Percentiles rank a stretch among this genome's conserved stretches.
These are phyloP conservation scores for Oreortyx pictus DNA, from an alignment of 2,797 vertebrate genomes.

Conservation along the genomic window DNA sequence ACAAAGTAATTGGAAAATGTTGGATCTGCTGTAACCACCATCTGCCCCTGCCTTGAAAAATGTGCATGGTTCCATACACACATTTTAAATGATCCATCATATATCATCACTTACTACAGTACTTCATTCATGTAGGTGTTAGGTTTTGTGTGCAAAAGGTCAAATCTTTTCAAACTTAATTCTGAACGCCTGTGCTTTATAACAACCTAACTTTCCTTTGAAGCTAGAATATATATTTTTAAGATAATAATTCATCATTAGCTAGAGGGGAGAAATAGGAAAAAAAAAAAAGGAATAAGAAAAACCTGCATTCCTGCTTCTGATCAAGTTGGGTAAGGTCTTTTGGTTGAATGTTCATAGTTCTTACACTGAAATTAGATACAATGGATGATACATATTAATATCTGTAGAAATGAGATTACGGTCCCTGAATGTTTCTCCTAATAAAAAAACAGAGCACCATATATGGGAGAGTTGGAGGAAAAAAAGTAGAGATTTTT, in stretches of 20 bases:
- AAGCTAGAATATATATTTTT: slow-evolving; percentile 45
- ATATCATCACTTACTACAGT: slow-evolving; percentile 73
- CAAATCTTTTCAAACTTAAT: slow-evolving; percentile 59
- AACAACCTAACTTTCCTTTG: slow-evolving; percentile 41
- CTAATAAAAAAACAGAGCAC: not conserved
- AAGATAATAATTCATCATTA: slow-evolving; percentile 57
- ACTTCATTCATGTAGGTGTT: slow-evolving; percentile 69
- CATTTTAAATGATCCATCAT: slow-evolving; percentile 59
- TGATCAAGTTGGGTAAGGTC: slow-evolving; percentile 19
- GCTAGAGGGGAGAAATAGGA: not conserved
- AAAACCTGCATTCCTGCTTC: not conserved
- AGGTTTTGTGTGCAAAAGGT: slow-evolving; percentile 66
- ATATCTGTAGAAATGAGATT: not conserved
- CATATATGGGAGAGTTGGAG: not conserved
- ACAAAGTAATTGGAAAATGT: slow-evolving; percentile 64
- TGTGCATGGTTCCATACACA: slow-evolving; percentile 39
- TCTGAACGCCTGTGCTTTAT: slow-evolving; percentile 44
- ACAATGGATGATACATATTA: not conserved
- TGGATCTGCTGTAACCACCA: slow-evolving; percentile 52
- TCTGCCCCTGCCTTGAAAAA: slow-evolving; percentile 51
- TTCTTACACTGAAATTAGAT: slow-evolving; percentile 6
- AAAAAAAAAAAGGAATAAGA: not conserved
- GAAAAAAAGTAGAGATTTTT: not conserved
- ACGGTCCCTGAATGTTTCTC: not conserved
- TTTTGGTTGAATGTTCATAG: slow-evolving; percentile 7